Conservation (phyloP, 2,888 invertebrate genomes). For the Maniola hyperantus region DNA sequence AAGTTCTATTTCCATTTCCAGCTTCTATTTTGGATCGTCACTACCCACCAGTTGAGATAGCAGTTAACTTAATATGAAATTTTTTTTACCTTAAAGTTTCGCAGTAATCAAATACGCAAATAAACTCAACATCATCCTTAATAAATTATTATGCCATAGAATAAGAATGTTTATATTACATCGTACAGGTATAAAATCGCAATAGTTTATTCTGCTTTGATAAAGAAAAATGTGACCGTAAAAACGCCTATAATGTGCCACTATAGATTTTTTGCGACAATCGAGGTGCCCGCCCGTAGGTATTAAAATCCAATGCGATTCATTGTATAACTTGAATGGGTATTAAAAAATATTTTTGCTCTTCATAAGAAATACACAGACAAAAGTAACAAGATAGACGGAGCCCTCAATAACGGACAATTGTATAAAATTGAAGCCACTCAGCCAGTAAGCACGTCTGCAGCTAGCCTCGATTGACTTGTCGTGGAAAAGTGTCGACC, state of each 20-base stretch:
- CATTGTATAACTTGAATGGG: conserved; percentile 67
- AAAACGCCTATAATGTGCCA: conserved; percentile 53
- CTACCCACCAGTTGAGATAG: no score
- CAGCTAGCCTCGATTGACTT: no score
- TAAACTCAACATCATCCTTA: no score
- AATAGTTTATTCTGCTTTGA: conserved; percentile 22
- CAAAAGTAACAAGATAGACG: background rate
- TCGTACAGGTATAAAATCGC: conserved; percentile 23
- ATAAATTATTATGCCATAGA: background rate
- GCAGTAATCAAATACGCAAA: no score
- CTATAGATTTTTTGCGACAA: conserved; percentile 61
- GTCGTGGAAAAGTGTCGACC: no score
- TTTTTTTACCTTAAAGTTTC: no score
- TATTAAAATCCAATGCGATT: conserved; percentile 63
- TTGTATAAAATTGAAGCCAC: background rate
- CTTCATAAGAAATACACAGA: conserved; percentile 57
- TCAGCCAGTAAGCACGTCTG: background rate
- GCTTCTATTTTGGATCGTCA: no score
- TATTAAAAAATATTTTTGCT: conserved; percentile 44
- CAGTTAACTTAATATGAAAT: no score
- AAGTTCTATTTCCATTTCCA: no score
- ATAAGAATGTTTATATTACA: conserved; percentile 18
- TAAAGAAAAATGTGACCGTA: conserved; percentile 52
- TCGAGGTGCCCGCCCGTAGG: conserved; percentile 49
- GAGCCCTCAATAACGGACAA: background rate